Conservation (phyloP, 2,888 invertebrate species). For the Syrista parreyssii region DNA sequence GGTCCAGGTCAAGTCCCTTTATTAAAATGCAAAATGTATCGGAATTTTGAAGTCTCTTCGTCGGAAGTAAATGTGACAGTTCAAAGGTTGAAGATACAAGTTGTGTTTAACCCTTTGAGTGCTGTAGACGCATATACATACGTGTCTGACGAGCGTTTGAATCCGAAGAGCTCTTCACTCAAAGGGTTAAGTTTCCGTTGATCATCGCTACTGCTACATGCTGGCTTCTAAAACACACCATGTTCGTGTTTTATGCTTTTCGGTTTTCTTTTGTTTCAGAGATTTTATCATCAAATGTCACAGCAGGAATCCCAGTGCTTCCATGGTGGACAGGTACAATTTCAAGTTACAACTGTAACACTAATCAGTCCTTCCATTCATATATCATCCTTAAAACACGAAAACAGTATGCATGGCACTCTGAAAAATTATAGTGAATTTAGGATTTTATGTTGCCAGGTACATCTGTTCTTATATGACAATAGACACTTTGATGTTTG, state of each 20-base stretch:
- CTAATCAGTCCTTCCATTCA: no score
- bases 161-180: no score
- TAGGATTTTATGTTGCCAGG: no score
- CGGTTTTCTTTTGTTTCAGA: slow-evolving; percentile 50
- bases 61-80: background rate
- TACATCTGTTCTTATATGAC: no score
- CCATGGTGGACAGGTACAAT: slow-evolving; percentile 65
- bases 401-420: no score
- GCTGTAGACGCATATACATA: no score
- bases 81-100: background rate
- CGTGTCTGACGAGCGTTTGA: no score
- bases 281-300: slow-evolving; percentile 66
- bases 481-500: no score
- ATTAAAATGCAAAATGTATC: background rate
- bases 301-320: slow-evolving; percentile 66
- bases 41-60: background rate
- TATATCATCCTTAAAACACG: no score
- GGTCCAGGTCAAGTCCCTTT: background rate
- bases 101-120: no score
- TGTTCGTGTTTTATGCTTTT: slow-evolving; percentile 37
- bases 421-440: no score
- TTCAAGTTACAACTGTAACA: background rate
- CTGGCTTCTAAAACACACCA: background rate
- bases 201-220: background rate
- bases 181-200: background rate